phyloP scores from a whole-genome alignment of 1,140 invertebrate species.

The Drosophila dunni region DNA sequence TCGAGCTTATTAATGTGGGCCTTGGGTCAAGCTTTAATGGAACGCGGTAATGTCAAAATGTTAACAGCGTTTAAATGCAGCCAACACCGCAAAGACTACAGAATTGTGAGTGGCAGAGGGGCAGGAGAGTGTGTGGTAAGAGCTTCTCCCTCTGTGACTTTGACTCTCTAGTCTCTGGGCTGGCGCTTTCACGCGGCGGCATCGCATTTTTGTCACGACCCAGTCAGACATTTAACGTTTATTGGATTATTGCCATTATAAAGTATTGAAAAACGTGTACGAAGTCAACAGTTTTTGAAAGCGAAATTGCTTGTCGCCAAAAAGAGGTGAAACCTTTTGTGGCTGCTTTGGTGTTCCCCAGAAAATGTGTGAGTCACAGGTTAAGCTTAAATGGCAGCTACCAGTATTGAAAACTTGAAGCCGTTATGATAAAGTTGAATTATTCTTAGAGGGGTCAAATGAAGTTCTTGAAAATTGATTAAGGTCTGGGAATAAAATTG shows the following conservation, averaged over 20 bases:
- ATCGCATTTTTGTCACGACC: slow-evolving; percentile 76
- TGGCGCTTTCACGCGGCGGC: slow-evolving; percentile 69
- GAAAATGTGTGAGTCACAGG: slow-evolving; percentile 57
- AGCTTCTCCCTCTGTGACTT: not conserved
- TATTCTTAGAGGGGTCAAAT: not conserved
- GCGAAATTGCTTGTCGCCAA: slow-evolving; percentile 57
- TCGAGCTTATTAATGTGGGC: slow-evolving; percentile 70
- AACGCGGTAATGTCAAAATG: slow-evolving; percentile 77
- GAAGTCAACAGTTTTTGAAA: slow-evolving; percentile 53
- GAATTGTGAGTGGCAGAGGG: not conserved
- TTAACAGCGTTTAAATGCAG: slow-evolving; percentile 60
- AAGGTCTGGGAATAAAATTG: not conserved
- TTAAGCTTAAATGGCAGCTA: slow-evolving; percentile 53
- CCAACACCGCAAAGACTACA: slow-evolving; percentile 2
- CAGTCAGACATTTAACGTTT: slow-evolving; percentile 68
- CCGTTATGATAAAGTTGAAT: slow-evolving; percentile 4
- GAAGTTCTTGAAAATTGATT: not conserved
- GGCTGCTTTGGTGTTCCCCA: slow-evolving; percentile 5
- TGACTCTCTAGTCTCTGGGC: not conserved
- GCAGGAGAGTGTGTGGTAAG: too few relatives aligned
- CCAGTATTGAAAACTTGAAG: slow-evolving; percentile 40
- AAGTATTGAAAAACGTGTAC: slow-evolving; percentile 30
- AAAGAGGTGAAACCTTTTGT: slow-evolving; percentile 23
- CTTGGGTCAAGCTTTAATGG: slow-evolving; percentile 51
- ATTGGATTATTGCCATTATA: slow-evolving; percentile 83